Conservation (phyloP, 1,140 invertebrate genomes). For the Contarinia nasturtii region DNA sequence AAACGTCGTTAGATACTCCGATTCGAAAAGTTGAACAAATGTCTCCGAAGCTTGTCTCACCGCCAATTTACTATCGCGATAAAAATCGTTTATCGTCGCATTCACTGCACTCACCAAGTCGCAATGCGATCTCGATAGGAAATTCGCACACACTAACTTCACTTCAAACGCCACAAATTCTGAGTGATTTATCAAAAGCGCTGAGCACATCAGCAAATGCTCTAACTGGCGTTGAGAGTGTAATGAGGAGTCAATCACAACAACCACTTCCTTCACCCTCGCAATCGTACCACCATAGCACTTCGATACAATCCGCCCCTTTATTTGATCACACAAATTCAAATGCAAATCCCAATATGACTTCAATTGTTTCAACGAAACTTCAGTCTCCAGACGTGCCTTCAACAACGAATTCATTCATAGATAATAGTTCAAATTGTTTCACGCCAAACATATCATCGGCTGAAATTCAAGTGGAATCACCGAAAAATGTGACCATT, state of each 20-base stretch:
- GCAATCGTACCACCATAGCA: neutral
- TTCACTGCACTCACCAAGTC: neutral
- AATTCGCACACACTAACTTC: neutral
- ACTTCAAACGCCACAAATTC: neutral
- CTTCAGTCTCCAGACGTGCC: neutral
- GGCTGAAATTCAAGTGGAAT: conserved; percentile 40
- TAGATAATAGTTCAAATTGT: neutral
- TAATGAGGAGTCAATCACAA: conserved; percentile 7
- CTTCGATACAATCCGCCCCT: too few species aligned
- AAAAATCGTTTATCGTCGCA: neutral
- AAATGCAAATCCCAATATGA: too few species aligned
- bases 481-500: conserved; percentile 60
- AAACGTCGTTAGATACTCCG: conserved; percentile 29
- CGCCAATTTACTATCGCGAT: neutral
- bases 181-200: neutral
- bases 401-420: neutral
- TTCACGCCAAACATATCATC: conserved; percentile 2
- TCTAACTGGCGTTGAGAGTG: neutral
- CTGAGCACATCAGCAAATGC: neutral
- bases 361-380: neutral
- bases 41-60: conserved; percentile 9
- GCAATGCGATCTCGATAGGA: neutral
- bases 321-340: too few species aligned
- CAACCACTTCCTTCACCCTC: conserved; percentile 8
- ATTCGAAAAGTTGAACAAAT: conserved; percentile 18